Percentiles rank a stretch among this genome's conserved stretches.
phyloP scores from a whole-genome alignment of 2,113 vertebrate species.

The Cebus imitator region DNA sequence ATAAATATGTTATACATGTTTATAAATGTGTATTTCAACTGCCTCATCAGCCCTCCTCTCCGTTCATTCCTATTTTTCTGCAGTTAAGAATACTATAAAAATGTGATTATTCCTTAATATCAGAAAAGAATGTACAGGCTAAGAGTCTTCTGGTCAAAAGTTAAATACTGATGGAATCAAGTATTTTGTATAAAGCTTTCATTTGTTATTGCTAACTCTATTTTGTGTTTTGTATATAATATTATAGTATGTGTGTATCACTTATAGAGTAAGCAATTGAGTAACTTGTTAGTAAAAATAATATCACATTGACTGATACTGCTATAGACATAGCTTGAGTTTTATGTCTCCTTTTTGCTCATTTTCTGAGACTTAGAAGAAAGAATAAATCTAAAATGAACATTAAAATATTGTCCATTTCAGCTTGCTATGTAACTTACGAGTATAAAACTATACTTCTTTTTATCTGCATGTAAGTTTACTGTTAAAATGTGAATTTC shows the following conservation, averaged over 20 bases:
- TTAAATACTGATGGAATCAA: not conserved
- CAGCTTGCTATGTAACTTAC: slow-evolving; percentile 38
- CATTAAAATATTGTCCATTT: slow-evolving; percentile 17
- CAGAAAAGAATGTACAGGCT: not conserved
- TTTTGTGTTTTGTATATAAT: not conserved
- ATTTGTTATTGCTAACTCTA: not conserved
- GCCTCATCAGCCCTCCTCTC: not conserved
- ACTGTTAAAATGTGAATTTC: slow-evolving; percentile 66
- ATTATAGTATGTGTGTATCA: not conserved
- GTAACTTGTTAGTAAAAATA: slow-evolving; percentile 29
- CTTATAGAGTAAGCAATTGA: slow-evolving; percentile 23
- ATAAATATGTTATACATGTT: not conserved
- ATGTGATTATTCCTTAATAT: not conserved
- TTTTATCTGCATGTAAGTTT: slow-evolving; percentile 30
- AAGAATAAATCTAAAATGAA: not conserved
- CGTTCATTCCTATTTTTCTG: slow-evolving; percentile 54
- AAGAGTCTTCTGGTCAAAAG: slow-evolving; percentile 19
- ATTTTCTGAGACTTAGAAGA: not conserved
- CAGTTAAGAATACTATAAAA: not conserved
- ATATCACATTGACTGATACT: not conserved
- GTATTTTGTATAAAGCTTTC: not conserved
- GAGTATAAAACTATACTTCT: not conserved
- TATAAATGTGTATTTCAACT: slow-evolving; percentile 29
- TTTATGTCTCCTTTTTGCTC: not conserved
- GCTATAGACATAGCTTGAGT: not conserved